phyloP scores from a whole-genome alignment of 2,888 invertebrate species.

The Cerceris rybyensis region DNA sequence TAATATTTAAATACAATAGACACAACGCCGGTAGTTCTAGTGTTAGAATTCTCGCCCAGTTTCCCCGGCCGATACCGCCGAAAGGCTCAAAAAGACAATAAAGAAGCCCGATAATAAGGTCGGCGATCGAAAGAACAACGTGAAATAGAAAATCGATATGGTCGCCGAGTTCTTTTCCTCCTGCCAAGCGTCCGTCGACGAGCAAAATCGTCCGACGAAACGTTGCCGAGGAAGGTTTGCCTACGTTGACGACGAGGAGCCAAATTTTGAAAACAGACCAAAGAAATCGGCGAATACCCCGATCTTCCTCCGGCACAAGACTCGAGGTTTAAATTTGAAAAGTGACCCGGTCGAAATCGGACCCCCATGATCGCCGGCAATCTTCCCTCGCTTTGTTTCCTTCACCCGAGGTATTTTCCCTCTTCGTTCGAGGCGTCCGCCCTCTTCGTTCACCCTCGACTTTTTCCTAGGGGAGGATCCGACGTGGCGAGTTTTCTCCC shows the following conservation, averaged over 20 bases:
- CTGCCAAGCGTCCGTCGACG: too few relatives aligned
- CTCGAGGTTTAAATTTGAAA: too few relatives aligned
- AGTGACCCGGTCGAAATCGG: neutral
- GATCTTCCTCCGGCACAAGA: too few relatives aligned
- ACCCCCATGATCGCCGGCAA: neutral
- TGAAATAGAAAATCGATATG: too few relatives aligned
- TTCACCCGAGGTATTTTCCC: neutral
- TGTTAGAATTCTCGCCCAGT: neutral
- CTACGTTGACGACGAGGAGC: too few relatives aligned
- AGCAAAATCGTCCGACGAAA: too few relatives aligned
- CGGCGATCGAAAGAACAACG: neutral
- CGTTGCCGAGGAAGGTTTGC: too few relatives aligned
- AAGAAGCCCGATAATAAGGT: neutral
- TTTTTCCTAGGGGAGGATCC: constrained; percentile 13
- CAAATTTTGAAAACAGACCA: too few relatives aligned
- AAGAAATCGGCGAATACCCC: too few relatives aligned
- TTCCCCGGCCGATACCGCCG: neutral
- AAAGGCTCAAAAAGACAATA: neutral
- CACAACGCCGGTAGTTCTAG: too few relatives aligned
- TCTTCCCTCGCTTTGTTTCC: neutral
- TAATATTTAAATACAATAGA: too few relatives aligned
- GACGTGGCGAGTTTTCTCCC: constrained; percentile 13
- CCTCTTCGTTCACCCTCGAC: constrained; percentile 6
- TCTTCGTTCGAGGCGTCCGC: neutral
- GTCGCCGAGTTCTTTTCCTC: too few relatives aligned